Evolutionary conservation across 2,797 vertebrate species (phyloP).

Genomic region (Lithobates pipiens): DNA sequence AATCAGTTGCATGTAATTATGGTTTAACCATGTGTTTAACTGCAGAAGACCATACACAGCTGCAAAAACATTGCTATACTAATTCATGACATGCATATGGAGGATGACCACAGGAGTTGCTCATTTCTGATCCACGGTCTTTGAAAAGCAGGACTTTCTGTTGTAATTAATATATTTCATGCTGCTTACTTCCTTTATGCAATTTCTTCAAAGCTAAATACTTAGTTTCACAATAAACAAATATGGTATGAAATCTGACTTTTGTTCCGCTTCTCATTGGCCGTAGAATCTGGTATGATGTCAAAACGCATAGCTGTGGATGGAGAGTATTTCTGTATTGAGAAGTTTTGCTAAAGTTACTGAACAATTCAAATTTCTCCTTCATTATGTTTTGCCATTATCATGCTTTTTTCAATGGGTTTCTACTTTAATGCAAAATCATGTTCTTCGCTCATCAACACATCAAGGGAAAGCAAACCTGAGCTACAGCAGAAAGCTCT

Average conservation of each 20-base stretch:
- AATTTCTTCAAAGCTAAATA: not conserved
- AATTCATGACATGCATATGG: not conserved
- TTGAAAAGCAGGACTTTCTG: not conserved
- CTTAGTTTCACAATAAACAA: not conserved
- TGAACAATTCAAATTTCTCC: too few relatives aligned
- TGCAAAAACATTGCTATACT: not conserved
- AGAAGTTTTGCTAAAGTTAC: not conserved
- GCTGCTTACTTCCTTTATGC: slow-evolving; percentile 1
- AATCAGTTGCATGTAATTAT: not conserved
- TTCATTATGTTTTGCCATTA: too few relatives aligned
- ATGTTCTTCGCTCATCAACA: too few relatives aligned
- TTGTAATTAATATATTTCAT: slow-evolving; percentile 3
- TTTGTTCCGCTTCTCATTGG: not conserved
- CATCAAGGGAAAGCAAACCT: too few relatives aligned
- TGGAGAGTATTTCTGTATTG: not conserved
- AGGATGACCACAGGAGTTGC: not conserved
- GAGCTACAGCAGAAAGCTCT: too few relatives aligned
- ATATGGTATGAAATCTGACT: not conserved
- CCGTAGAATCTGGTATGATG: not conserved
- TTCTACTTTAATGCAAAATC: too few relatives aligned
- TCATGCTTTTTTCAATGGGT: too few relatives aligned
- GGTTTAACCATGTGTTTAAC: not conserved
- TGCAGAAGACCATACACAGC: not conserved
- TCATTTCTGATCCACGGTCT: not conserved
- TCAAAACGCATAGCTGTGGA: not conserved